Evolutionary conservation across 2,888 invertebrate species (phyloP).

Genomic region (Thereva unica): DNA sequence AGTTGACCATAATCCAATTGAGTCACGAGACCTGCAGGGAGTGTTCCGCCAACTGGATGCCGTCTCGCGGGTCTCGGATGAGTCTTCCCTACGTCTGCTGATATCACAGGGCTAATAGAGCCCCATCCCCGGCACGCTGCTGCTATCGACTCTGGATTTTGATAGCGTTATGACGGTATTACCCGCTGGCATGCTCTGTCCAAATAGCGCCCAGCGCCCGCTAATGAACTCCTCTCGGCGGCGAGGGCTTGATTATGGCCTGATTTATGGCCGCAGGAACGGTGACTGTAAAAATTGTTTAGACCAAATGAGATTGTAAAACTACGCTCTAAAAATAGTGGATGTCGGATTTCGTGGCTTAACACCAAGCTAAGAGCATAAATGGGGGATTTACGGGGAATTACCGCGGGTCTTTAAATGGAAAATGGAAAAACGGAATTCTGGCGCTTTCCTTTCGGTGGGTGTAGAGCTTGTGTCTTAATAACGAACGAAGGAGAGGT

Average conservation of each 20-base stretch:
- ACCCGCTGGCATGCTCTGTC: slow-evolving; percentile 13
- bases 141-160: slow-evolving; percentile 10
- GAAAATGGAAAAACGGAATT: no score
- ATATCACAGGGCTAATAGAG: slow-evolving; percentile 20
- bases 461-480: no score
- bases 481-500: no score
- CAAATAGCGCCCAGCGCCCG: slow-evolving; percentile 1
- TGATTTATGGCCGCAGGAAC: slow-evolving; percentile 19
- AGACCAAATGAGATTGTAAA: slow-evolving; percentile 5
- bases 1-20: slow-evolving; percentile 28
- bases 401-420: no score
- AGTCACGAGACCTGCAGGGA: slow-evolving; percentile 19
- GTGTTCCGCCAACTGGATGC: not conserved
- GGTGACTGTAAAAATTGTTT: slow-evolving; percentile 3
- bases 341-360: no score
- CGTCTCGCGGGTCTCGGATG: not conserved
- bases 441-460: no score
- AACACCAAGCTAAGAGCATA: no score
- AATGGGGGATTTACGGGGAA: no score
- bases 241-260: slow-evolving; percentile 16
- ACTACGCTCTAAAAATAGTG: slow-evolving; percentile 10
- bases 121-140: not conserved
- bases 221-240: not conserved
- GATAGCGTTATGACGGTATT: slow-evolving; percentile 29
- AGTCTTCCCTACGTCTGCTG: slow-evolving; percentile 4